These are phyloP conservation scores for Toxotes chatareus DNA, from an alignment of 2,113 vertebrate genomes.

Conservation along the genomic window DNA sequence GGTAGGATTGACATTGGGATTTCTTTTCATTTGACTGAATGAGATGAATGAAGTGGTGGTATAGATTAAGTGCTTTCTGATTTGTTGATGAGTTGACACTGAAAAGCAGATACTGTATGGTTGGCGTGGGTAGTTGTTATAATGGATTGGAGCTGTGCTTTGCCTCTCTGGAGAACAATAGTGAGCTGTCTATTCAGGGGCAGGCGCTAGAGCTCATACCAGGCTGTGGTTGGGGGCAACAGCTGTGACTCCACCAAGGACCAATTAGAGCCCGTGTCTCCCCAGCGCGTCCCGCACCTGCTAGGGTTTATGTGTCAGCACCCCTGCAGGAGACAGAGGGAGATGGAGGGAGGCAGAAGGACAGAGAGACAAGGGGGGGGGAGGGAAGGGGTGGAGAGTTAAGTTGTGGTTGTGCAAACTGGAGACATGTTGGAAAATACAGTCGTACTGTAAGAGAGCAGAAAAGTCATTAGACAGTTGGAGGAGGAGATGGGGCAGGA, in stretches of 20 bases:
- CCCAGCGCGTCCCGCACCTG: slow-evolving; percentile 79
- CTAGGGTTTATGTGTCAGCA: slow-evolving; percentile 80
- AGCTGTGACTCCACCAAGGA: slow-evolving; percentile 80
- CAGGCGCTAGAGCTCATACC: slow-evolving; percentile 65
- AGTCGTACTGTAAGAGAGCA: slow-evolving; percentile 45
- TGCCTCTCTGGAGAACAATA: slow-evolving; percentile 74
- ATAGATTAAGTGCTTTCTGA: slow-evolving; percentile 7
- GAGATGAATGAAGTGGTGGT: slow-evolving; percentile 32
- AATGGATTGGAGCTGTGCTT: slow-evolving; percentile 56
- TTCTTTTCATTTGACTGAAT: slow-evolving; percentile 27
- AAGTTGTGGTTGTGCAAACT: slow-evolving; percentile 36
- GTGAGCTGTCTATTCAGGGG: slow-evolving; percentile 67
- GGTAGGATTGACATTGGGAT: slow-evolving; percentile 9
- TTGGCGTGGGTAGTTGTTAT: slow-evolving; percentile 52
- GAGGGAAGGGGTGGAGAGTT: slow-evolving; percentile 25
- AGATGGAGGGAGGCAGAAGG: slow-evolving; percentile 48
- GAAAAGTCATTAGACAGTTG: slow-evolving; percentile 25
- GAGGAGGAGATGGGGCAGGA: slow-evolving; percentile 48
- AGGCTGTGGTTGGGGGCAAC: slow-evolving; percentile 77
- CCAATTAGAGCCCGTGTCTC: slow-evolving; percentile 81
- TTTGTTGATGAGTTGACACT: slow-evolving; percentile 26
- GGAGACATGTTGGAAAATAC: slow-evolving; percentile 47
- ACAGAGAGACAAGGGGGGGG: background rate
- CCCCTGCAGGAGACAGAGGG: slow-evolving; percentile 63
- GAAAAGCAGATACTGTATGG: slow-evolving; percentile 40